phyloP scores from a whole-genome alignment of 1,140 invertebrate species.

The Heliothis virescens region DNA sequence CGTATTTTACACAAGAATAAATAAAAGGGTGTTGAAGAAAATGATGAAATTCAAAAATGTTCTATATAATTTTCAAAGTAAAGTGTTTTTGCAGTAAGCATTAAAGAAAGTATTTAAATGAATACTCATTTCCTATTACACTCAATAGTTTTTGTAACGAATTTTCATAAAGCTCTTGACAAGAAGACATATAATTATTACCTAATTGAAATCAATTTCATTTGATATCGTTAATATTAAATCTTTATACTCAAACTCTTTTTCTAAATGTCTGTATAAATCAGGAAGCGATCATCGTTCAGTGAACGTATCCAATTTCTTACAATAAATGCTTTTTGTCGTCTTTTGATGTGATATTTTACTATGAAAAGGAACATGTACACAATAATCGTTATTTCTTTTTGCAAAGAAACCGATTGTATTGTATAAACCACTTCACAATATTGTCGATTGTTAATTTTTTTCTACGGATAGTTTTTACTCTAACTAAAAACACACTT shows the following conservation, averaged over 20 bases:
- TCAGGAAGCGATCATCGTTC: constrained; percentile 16
- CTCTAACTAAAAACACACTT: not conserved
- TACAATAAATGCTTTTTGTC: constrained; percentile 26
- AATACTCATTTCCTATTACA: too few relatives aligned
- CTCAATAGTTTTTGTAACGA: too few relatives aligned
- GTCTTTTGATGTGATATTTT: constrained; percentile 20
- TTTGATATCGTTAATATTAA: constrained; percentile 35
- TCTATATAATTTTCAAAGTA: too few relatives aligned
- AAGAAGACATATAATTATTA: constrained; percentile 4
- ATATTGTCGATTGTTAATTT: constrained; percentile 22
- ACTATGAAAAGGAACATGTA: constrained; percentile 10
- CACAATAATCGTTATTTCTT: constrained; percentile 1
- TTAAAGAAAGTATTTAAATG: too few relatives aligned
- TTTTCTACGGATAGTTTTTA: not conserved
- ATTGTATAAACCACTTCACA: not conserved
- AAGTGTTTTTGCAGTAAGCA: too few relatives aligned
- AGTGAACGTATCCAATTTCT: constrained; percentile 20
- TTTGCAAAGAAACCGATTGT: not conserved
- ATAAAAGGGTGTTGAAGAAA: too few relatives aligned
- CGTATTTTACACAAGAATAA: too few relatives aligned
- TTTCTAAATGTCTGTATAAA: constrained; percentile 16
- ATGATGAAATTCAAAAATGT: too few relatives aligned
- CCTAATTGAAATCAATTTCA: constrained; percentile 12
- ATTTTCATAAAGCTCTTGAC: too few relatives aligned
- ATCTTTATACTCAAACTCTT: constrained; percentile 8